These are phyloP conservation scores for Cnemophilus loriae DNA, from an alignment of 2,113 vertebrate species.

Conservation along the genomic window DNA sequence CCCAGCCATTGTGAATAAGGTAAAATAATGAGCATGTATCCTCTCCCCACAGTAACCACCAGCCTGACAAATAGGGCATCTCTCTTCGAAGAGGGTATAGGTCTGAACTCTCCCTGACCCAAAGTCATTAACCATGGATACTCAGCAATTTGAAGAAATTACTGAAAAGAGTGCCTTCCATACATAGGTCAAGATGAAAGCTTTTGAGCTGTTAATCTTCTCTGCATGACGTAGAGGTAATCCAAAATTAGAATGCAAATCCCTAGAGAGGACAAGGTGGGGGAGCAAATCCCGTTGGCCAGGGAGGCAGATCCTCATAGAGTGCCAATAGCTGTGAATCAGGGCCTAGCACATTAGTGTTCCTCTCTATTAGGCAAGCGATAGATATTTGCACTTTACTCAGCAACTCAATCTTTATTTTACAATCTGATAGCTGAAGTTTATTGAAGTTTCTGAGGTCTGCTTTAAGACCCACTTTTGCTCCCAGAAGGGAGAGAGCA, in stretches of 20 bases:
- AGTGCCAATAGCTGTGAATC: rapidly evolving
- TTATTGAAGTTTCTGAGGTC: not conserved
- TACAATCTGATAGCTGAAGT: not conserved
- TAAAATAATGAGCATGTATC: not conserved
- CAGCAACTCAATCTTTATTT: not conserved
- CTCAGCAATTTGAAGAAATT: not conserved
- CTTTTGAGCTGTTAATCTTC: constrained; percentile 1
- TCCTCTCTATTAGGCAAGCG: not conserved
- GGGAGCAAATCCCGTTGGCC: not conserved
- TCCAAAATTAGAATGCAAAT: constrained; percentile 2
- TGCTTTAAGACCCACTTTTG: not conserved
- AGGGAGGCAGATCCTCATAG: not conserved
- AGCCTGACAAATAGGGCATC: not conserved
- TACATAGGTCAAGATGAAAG: not conserved
- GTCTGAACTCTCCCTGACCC: not conserved
- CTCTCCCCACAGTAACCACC: not conserved
- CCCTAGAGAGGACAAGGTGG: not conserved
- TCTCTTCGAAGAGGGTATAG: not conserved
- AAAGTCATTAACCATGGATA: not conserved
- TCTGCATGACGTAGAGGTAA: not conserved
- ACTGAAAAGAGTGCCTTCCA: not conserved
- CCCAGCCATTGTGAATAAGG: not conserved
- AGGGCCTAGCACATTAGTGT: rapidly evolving
- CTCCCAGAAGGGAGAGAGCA: not conserved
- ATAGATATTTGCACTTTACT: not conserved